Evolutionary conservation across 2,888 invertebrate genomes (phyloP), one percentile per base, ranked within the genome.

Genomic region (Prionchulus punctatus): DNA sequence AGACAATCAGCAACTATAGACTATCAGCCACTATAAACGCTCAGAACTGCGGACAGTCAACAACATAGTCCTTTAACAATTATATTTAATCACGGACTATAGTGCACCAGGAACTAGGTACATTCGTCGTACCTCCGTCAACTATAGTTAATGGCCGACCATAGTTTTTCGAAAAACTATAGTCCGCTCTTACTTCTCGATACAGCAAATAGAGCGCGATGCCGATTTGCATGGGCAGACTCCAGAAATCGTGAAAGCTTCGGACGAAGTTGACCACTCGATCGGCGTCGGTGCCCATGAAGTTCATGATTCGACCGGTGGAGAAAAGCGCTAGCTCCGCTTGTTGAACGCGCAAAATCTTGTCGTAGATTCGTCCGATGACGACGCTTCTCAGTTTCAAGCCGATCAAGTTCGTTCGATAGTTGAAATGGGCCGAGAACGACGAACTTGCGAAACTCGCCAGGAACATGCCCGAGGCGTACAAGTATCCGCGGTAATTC

Each of bases 231-330:
- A 92, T 78, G 3, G 94, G 94, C 68, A 94, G 84, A 73, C 91
- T 92, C 94, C 96, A 96, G 63, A 92, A 78, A 2, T 87, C 83
- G 75, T 96, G 96, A 71, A 98, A 92, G 74, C 90, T 91, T 1
- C 88, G 84, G 73, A 90, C 91, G 26, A 92, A 86, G 73, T 92
- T 92, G 0, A 91, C 86, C 62, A 96, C 86, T 63, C 94, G 80
- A 71, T 94, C 91, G 0, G 86, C 85, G 71, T 98, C 96, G 0
- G 90, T 90, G 30, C 91, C 92, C 86, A 96, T 90, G 64, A 89
- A 86, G 74, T 96, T 96, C 1, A 92, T 81, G 57, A 96, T 84
- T 76, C 94, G 86, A 0, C 94, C 94, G 43, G 84, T 64, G 47
- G 62, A 67, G 59, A 71, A 73, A 4, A 53, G 2, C 12, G 66